Percentiles rank a stretch among this genome's conserved stretches.
Conservation (phyloP, 2,888 invertebrate genomes). For the Archips crataeganus region DNA sequence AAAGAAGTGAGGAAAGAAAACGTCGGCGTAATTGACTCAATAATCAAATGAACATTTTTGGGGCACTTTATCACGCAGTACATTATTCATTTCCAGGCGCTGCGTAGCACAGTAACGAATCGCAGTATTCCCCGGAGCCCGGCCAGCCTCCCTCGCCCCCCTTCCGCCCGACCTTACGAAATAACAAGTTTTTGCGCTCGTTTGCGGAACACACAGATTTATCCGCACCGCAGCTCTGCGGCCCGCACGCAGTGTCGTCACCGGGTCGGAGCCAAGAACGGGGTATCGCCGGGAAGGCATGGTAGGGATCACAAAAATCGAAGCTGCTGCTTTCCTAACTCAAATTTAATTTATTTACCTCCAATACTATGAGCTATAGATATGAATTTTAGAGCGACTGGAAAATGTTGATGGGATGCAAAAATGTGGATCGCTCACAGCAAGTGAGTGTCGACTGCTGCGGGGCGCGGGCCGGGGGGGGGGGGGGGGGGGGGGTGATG, state of each 20-base stretch:
- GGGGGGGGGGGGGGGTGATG: background rate
- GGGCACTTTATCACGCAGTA: constrained; percentile 38
- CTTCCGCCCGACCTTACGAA: constrained; percentile 5
- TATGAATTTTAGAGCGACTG: no score
- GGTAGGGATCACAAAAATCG: background rate
- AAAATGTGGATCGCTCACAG: background rate
- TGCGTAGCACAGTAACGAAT: constrained; percentile 31
- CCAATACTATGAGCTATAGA: no score
- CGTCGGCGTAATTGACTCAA: constrained; percentile 31
- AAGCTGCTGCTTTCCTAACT: background rate
- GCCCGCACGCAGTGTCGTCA: background rate
- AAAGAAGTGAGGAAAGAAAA: constrained; percentile 16
- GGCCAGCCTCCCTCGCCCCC: background rate
- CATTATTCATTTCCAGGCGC: constrained; percentile 41
- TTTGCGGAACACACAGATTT: constrained; percentile 35
- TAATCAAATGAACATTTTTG: constrained; percentile 40
- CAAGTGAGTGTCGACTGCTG: background rate
- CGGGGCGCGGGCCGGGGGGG: background rate
- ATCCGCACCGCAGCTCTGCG: constrained; percentile 14
- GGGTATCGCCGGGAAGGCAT: background rate
- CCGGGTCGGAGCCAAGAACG: background rate
- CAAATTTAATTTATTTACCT: background rate
- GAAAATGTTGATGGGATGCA: background rate
- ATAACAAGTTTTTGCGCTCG: constrained; percentile 39
- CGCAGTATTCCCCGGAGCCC: constrained; percentile 25